Conservation (phyloP, 2,888 invertebrate genomes). For the Drosophila leonis region DNA sequence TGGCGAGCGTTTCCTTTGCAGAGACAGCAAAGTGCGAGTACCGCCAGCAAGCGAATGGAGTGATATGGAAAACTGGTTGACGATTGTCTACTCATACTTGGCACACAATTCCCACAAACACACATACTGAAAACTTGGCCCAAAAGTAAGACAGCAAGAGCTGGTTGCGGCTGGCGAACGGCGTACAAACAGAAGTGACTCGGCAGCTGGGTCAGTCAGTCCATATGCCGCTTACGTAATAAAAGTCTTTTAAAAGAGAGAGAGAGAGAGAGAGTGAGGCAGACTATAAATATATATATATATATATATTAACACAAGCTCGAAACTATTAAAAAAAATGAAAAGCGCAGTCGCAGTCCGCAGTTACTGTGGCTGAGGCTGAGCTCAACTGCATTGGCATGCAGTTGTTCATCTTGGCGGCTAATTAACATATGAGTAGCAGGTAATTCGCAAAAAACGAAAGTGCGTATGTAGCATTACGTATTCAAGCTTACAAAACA, state of each 20-base stretch:
- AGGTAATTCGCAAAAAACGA: constrained; percentile 12
- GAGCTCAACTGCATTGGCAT: constrained; percentile 45
- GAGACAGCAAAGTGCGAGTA: constrained; percentile 41
- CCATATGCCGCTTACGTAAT: constrained; percentile 60
- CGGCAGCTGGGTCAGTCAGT: constrained; percentile 63
- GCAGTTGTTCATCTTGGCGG: constrained; percentile 45
- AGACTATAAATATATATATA: not conserved
- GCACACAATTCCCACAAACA: constrained; percentile 57
- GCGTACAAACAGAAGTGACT: constrained; percentile 63
- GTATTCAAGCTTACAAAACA: constrained; percentile 6
- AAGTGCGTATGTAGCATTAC: constrained; percentile 32
- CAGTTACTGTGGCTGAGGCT: constrained; percentile 12
- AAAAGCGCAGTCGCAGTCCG: constrained; percentile 56
- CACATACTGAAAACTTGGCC: constrained; percentile 52
- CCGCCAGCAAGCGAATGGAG: constrained; percentile 62
- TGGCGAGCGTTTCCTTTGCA: constrained; percentile 5
- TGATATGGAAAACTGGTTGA: constrained; percentile 75
- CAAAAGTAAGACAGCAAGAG: constrained; percentile 64
- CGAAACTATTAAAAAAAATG: constrained; percentile 40
- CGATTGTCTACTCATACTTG: constrained; percentile 60
- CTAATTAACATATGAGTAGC: constrained; percentile 48
- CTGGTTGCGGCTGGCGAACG: constrained; percentile 22
- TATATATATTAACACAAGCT: constrained; percentile 19
- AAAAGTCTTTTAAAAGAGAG: constrained; percentile 33
- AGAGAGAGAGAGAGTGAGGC: constrained; percentile 1